Base-by-base conservation (phyloP, 2,113 vertebrate genomes). In the Oxyura jamaicensis region DNA sequence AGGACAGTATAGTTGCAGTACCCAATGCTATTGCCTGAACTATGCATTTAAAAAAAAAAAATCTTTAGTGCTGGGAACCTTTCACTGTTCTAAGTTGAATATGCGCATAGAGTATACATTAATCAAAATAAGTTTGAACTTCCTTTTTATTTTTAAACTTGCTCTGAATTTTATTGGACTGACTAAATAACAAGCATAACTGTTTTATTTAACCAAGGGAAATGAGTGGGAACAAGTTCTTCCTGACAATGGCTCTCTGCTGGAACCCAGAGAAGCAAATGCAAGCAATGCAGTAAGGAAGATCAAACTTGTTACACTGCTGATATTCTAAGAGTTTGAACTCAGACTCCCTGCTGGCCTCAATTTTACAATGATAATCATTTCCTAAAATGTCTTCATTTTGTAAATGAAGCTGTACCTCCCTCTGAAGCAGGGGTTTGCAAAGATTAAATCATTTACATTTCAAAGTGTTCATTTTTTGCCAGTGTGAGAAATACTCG, bases 371-470 rank as follows among this genome's bases (percentile, higher is more conserved):
- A 97, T 96, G 85, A 93, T 95, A 83, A 96, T 95, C 87, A 93
- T 95, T 97, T 97, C 95, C 95, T 96, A 97, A 97, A 98, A 97
- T 80, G 92, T 91, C 96, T 97, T 96, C 96, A 90, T 97, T 97
- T 97, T 95, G 91, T 94, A 97, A 96, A 97, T 94, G 96, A 96
- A 91, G 93, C 67, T 52, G 56, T 96, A 94, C 81, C 93, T 93
- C 86, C 91, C 88, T 95, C 97, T 96, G 91, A 97, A 97, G 94
- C 85, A 80, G 93, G 72, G 66, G 72, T 97, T 97, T 97, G 84
- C 96, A 97, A 95, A 97, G 96, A 97, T 94, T 89, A 97, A 96
- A 96, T 91, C 44, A 97, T 97, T 97, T 97, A 93, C 96, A 97
- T 98, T 97, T 97, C 97, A 97, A 97, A 97, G 96, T 95, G 69